Percentiles rank a stretch among this genome's conserved stretches.
Conservation (phyloP, 2,888 invertebrate species). For the Cerceris rybyensis region DNA sequence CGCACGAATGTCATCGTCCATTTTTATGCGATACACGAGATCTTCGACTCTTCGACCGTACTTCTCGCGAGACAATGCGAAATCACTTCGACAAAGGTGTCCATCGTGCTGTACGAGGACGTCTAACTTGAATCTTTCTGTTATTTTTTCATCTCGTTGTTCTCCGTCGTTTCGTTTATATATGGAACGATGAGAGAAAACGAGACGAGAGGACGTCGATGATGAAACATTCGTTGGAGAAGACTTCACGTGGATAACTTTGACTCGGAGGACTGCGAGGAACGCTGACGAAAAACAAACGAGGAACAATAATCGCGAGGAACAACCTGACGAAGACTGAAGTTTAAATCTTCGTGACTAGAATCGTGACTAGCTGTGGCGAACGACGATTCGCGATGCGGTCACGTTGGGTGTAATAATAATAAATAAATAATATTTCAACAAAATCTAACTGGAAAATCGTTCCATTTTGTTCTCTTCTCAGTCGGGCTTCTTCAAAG, state of each 20-base stretch:
- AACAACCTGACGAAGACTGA: constrained; percentile 4
- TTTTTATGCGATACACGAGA: background rate
- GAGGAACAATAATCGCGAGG: constrained; percentile 10
- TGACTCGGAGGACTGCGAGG: background rate
- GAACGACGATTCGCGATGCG: background rate
- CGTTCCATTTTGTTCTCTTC: background rate
- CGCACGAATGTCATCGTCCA: background rate
- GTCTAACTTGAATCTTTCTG: too few relatives aligned
- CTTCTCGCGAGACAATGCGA: background rate
- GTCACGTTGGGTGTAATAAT: background rate
- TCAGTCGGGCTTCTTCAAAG: background rate
- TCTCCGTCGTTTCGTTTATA: too few relatives aligned
- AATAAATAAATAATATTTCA: background rate
- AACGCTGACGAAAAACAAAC: constrained; percentile 33
- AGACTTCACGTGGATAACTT: too few relatives aligned
- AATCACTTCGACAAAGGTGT: too few relatives aligned
- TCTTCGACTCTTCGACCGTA: background rate
- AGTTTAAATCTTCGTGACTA: background rate
- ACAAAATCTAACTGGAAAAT: background rate
- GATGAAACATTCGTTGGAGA: too few relatives aligned
- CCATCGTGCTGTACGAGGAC: too few relatives aligned
- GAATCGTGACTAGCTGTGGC: background rate
- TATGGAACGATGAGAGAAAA: too few relatives aligned
- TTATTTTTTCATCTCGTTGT: too few relatives aligned
- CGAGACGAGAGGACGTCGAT: too few relatives aligned